A percentile compares a stretch with the other conserved stretches of the same genome.
phyloP scores from a whole-genome alignment of 2,888 invertebrate genomes.

The Galeopsomyia nigrocyanea region DNA sequence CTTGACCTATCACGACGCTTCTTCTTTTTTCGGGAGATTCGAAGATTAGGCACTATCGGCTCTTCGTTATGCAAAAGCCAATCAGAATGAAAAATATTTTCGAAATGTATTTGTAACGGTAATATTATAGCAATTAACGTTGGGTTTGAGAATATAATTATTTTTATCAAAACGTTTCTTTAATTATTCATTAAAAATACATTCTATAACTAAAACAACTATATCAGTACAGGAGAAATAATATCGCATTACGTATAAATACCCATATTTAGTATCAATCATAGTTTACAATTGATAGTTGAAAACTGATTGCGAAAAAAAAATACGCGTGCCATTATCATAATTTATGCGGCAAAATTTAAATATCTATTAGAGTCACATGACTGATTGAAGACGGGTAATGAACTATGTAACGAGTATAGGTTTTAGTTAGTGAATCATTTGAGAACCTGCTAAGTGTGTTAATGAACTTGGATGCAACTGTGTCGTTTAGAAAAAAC shows the following conservation, averaged over 20 bases:
- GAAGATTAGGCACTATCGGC: constrained; percentile 6
- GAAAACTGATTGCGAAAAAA: no score
- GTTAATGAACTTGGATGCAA: constrained; percentile 33
- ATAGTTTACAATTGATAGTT: no score
- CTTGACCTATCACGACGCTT: background rate
- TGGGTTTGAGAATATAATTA: background rate
- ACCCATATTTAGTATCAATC: no score
- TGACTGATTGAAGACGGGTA: background rate
- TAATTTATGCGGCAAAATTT: no score
- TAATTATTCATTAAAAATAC: no score
- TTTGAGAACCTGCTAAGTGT: constrained; percentile 28
- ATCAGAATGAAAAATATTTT: background rate
- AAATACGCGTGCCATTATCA: no score
- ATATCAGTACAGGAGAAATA: no score
- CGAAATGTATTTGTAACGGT: constrained; percentile 18
- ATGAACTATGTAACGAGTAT: background rate
- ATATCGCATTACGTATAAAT: no score
- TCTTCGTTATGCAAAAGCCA: background rate
- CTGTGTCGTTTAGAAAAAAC: constrained; percentile 15
- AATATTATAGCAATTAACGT: background rate
- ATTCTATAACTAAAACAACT: no score
- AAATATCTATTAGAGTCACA: no score
- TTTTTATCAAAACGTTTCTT: no score
- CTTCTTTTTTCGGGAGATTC: constrained; percentile 3
- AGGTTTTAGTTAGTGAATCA: constrained; percentile 2